phyloP scores from a whole-genome alignment of 2,797 vertebrate genomes.

The Hydrocynus forskahlii region DNA sequence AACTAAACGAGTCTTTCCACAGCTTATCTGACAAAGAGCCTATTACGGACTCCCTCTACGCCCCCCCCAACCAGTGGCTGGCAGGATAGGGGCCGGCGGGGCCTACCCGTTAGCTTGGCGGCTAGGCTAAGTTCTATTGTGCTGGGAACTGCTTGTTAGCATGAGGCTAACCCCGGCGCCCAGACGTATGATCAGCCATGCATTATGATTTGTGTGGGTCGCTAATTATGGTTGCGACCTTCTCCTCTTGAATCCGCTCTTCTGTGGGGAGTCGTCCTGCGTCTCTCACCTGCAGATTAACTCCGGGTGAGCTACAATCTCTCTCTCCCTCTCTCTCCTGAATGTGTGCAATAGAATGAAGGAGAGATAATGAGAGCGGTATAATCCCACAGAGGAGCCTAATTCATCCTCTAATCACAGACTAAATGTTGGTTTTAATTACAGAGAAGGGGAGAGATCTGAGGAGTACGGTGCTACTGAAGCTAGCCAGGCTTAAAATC shows the following conservation, averaged over 20 bases:
- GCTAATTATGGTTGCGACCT: conserved; percentile 29
- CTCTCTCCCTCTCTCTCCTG: conserved; percentile 61
- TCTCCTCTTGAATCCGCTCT: conserved; percentile 4
- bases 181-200: conserved; percentile 5
- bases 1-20: conserved; percentile 93
- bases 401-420: conserved; percentile 76
- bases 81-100: conserved; percentile 8
- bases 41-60: conserved; percentile 81
- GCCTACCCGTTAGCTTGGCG: conserved; percentile 30
- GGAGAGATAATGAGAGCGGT: conserved; percentile 74
- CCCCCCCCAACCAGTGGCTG: conserved; percentile 52
- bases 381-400: conserved; percentile 76
- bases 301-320: conserved; percentile 30
- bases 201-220: background rate
- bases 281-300: conserved; percentile 46
- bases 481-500: conserved; percentile 39
- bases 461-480: conserved; percentile 61
- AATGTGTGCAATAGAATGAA: conserved; percentile 70
- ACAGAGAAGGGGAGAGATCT: conserved; percentile 67
- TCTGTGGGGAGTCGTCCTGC: background rate
- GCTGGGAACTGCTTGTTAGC: conserved; percentile 10
- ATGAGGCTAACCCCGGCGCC: background rate
- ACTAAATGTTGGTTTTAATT: conserved; percentile 79
- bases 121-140: conserved; percentile 31
- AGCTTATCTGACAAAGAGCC: conserved; percentile 89